These are phyloP conservation scores for Phalacrocorax pelagicus DNA, from an alignment of 2,113 vertebrate species.

Conservation along the genomic window DNA sequence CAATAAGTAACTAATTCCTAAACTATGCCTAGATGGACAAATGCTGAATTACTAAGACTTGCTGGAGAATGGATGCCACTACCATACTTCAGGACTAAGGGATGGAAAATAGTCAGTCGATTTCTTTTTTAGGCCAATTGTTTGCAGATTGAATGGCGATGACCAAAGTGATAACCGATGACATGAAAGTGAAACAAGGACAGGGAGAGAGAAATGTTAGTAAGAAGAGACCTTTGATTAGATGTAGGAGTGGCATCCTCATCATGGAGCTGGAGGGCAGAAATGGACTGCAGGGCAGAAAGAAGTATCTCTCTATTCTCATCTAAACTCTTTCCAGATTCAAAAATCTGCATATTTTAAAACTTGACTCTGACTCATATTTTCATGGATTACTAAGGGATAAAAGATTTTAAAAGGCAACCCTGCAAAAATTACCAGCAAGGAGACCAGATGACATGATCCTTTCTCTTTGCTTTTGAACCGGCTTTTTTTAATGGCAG, in stretches of 20 bases:
- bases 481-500: neutral
- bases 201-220: neutral
- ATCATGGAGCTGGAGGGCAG: neutral
- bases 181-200: neutral
- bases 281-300: accelerated
- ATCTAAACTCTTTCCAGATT: neutral
- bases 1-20: neutral
- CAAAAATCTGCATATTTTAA: neutral
- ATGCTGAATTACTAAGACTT: neutral
- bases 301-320: neutral
- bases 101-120: neutral
- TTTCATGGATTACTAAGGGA: neutral
- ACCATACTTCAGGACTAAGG: neutral
- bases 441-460: neutral
- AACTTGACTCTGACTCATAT: neutral
- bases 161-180: neutral
- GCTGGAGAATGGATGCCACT: neutral
- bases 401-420: neutral
- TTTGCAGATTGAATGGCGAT: neutral
- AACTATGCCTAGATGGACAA: neutral
- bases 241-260: neutral
- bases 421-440: neutral
- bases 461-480: neutral
- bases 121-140: neutral
- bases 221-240: neutral